phyloP scores from a whole-genome alignment of 2,888 invertebrate genomes.

The Caenorhabditis sp. region DNA sequence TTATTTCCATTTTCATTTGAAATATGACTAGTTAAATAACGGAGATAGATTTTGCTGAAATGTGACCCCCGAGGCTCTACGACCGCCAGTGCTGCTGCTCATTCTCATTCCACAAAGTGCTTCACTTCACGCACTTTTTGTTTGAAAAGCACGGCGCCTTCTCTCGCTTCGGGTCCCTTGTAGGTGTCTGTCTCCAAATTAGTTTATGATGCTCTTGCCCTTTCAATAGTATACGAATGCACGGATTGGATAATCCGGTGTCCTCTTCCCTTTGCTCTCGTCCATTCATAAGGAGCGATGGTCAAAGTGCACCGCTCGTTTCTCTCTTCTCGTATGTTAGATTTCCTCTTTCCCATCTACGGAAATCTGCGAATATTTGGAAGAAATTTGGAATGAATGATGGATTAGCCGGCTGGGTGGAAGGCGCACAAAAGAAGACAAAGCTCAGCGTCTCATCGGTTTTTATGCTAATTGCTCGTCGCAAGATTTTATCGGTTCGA shows the following conservation, averaged over 20 bases:
- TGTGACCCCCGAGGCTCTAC: conserved; percentile 30
- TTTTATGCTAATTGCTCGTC: conserved; percentile 49
- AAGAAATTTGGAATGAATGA: conserved; percentile 44
- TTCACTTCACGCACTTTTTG: conserved; percentile 31
- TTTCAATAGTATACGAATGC: conserved; percentile 24
- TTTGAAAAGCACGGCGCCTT: conserved; percentile 13
- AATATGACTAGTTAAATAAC: conserved; percentile 38
- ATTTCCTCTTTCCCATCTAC: conserved; percentile 14
- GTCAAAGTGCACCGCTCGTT: conserved; percentile 41
- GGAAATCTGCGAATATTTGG: conserved; percentile 41
- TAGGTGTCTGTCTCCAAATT: conserved; percentile 49
- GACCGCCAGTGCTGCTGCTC: conserved; percentile 11
- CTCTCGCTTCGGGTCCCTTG: conserved; percentile 4
- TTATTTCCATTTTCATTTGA: conserved; percentile 31
- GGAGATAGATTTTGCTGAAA: conserved; percentile 51
- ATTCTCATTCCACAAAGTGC: conserved; percentile 54
- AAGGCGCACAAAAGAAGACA: conserved; percentile 34
- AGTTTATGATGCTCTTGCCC: conserved; percentile 37
- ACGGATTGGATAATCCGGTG: conserved; percentile 48
- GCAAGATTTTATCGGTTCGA: conserved; percentile 31
- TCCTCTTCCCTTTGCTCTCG: conserved; percentile 32
- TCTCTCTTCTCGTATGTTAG: conserved; percentile 31
- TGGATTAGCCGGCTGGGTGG: conserved; percentile 29
- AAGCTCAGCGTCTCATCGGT: conserved; percentile 22
- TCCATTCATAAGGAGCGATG: conserved; percentile 10